phyloP scores from a whole-genome alignment of 2,888 invertebrate species.

The Tillus elongatus region DNA sequence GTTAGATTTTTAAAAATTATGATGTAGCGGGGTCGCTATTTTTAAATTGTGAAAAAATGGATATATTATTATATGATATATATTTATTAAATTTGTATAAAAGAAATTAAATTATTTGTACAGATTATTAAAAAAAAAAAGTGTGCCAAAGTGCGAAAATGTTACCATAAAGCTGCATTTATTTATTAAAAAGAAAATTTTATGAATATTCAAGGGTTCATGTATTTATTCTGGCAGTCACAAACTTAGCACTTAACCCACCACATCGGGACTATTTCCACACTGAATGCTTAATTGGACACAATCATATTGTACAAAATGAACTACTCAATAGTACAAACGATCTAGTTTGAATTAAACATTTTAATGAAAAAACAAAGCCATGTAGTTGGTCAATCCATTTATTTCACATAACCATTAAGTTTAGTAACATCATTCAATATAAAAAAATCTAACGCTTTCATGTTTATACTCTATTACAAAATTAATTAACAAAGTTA shows the following conservation, averaged over 20 bases:
- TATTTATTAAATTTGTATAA: constrained; percentile 43
- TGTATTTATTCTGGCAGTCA: constrained; percentile 39
- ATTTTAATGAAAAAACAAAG: constrained; percentile 15
- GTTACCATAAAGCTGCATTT: constrained; percentile 42
- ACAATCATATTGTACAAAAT: constrained; percentile 29
- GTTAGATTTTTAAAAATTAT: constrained; percentile 44
- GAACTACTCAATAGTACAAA: constrained; percentile 28
- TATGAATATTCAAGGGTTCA: constrained; percentile 40
- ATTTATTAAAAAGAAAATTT: constrained; percentile 33
- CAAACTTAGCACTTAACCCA: constrained; percentile 33
- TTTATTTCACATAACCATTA: constrained; percentile 38
- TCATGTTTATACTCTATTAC: constrained; percentile 17
- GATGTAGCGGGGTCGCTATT: constrained; percentile 40
- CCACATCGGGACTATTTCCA: constrained; percentile 29
- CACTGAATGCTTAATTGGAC: constrained; percentile 16
- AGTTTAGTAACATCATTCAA: constrained; percentile 27
- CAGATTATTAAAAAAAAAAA: constrained; percentile 42
- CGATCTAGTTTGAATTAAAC: constrained; percentile 29
- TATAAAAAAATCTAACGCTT: constrained; percentile 34
- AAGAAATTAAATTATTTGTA: constrained; percentile 44
- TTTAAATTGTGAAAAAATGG: constrained; percentile 45
- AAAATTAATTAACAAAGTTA: constrained; percentile 14
- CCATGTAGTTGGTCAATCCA: constrained; percentile 34
- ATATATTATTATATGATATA: constrained; percentile 42
- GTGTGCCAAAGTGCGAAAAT: constrained; percentile 46